Evolutionary conservation across 2,888 invertebrate genomes (phyloP), one percentile per base, ranked within the genome.

Genomic region (Epinotia demarniana): DNA sequence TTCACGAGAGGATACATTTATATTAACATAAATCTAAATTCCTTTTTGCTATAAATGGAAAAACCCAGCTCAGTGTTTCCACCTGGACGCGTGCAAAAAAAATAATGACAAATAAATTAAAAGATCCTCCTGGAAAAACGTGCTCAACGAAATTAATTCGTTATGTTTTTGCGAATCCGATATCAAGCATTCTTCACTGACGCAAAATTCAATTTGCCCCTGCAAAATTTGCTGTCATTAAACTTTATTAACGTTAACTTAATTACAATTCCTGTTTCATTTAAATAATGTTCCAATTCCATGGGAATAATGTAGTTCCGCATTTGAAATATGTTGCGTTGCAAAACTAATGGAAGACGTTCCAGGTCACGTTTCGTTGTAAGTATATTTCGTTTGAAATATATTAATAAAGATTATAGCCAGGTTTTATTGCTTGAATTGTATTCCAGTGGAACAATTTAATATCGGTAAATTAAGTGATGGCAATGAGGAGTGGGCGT

Each of bases 211-310:
- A 61, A 49, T 71, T 71, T 71, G 33, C n/a, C 46, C 11, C 12
- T 8, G 27, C 53, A 13, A 49, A 61, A 62, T 23, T 18, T 0
- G 58, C 46, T 60, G 13, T 60, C 60, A 39, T 69, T 69, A 69
- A 46, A 69, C 58, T 69, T 58, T 69, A 69, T 69, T 69, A 69
- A 60, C 23, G 12, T 60, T 60, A 60, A 60, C 58, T 60, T 69
- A 60, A 69, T 60, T 58, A 69, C 19, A 46, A 46, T 27, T 23
- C n/a, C 53, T 5, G 27, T 66, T 66, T 53, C 27, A 23, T 16
- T 9, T n/a, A 53, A 64, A 53, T 53, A 53, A n/a, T 13, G n/a
- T 53, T 53, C 6, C n/a, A 53, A 6, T n/a, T 60, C 27, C 58
- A 23, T 23, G 27, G 27, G 13, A 19, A 43, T 57, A 68, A 68